These are phyloP conservation scores for Agrotis segetum DNA, from an alignment of 2,888 invertebrate species.

Conservation along the genomic window DNA sequence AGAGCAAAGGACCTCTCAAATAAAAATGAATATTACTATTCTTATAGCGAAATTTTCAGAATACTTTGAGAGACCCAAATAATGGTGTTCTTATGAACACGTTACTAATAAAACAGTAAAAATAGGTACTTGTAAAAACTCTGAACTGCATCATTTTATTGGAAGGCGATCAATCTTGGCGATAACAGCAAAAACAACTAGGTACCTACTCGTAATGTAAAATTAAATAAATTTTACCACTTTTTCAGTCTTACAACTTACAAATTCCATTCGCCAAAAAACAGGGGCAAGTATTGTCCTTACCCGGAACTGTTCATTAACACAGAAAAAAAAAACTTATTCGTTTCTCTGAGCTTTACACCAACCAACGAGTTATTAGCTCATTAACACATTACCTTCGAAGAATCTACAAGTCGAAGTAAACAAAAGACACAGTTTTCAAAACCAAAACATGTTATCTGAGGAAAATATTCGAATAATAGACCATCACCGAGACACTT, in stretches of 20 bases:
- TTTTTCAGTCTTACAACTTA: neutral
- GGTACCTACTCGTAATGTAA: too few species aligned
- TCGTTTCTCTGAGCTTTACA: neutral
- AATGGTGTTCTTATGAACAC: too few species aligned
- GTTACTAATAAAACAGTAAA: too few species aligned
- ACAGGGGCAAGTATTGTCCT: neutral
- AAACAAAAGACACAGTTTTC: constrained; percentile 45
- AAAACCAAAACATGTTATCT: constrained; percentile 45
- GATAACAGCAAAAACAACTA: neutral
- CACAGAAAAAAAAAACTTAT: constrained; percentile 5
- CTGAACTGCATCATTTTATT: too few species aligned
- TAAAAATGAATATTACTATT: too few species aligned
- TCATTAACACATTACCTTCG: constrained; percentile 49
- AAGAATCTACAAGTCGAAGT: constrained; percentile 22
- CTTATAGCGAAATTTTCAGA: too few species aligned
- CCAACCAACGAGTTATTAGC: constrained; percentile 14
- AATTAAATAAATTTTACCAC: neutral
- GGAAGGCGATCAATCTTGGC: neutral
- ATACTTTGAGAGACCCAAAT: too few species aligned
- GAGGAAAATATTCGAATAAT: constrained; percentile 18
- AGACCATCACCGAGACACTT: neutral
- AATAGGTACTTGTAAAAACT: too few species aligned
- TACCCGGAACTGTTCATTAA: constrained; percentile 9
- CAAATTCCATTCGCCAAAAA: neutral
- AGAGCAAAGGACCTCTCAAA: too few species aligned